A percentile compares a stretch with the other conserved stretches of the same genome.
These are phyloP conservation scores for Hippocampus zosterae DNA, from an alignment of 2,113 vertebrate genomes.

Conservation along the genomic window DNA sequence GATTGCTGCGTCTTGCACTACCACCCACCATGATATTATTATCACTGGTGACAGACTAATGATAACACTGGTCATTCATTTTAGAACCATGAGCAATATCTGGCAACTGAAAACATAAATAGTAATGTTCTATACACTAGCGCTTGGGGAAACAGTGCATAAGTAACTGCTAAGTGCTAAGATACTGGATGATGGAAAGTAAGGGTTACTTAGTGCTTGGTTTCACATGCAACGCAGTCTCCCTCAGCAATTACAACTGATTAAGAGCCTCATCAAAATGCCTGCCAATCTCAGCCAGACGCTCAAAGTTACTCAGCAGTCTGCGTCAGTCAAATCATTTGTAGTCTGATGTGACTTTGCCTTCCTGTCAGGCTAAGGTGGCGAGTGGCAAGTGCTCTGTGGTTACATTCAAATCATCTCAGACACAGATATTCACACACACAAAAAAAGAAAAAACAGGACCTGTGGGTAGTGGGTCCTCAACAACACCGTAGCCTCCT, in stretches of 20 bases:
- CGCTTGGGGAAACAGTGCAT: neutral
- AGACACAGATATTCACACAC: constrained; percentile 21
- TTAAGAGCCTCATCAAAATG: neutral
- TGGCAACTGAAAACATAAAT: neutral
- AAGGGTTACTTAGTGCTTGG: constrained; percentile 9
- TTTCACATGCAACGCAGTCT: neutral
- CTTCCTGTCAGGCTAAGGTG: constrained; percentile 19
- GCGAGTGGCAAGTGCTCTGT: constrained; percentile 20
- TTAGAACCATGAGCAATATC: neutral
- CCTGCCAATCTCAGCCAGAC: constrained; percentile 26
- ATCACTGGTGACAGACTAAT: constrained; percentile 1
- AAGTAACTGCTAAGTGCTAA: neutral
- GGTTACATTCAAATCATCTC: constrained; percentile 50
- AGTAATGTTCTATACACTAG: neutral
- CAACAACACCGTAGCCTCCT: constrained; percentile 46
- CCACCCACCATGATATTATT: no score
- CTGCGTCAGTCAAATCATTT: constrained; percentile 20
- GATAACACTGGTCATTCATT: neutral
- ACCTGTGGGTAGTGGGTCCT: constrained; percentile 62
- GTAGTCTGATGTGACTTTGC: constrained; percentile 31
- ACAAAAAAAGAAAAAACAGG: constrained; percentile 26
- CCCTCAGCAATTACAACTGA: constrained; percentile 6
- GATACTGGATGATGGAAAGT: neutral
- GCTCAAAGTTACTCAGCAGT: constrained; percentile 1
- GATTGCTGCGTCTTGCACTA: neutral